Evolutionary conservation across 64 coral and sea anemone species (phyloP), one percentile per base, ranked within the genome.

Genomic region (Montipora capricornis): DNA sequence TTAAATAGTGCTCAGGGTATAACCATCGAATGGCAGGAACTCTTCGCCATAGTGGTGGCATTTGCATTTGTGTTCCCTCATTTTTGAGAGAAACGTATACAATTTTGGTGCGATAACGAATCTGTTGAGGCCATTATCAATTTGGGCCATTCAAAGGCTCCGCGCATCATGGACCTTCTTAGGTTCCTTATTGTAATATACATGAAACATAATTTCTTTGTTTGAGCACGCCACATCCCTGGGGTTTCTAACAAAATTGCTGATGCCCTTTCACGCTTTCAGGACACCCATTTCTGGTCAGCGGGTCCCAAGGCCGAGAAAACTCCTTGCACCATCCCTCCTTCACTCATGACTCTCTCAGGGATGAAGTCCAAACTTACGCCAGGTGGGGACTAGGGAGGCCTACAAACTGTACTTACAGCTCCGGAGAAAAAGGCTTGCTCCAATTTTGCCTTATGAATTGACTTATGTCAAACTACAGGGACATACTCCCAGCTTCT

Each of bases 71-170:
- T 24, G 73, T 75, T 11, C 24, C 73, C 73, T 2, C 73, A 44
- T 44, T 75, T 82, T 37, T 82, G 12, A 5, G 47, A 50, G 4
- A 82, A 82, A 37, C 15, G 4, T 5, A 53, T 37, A 19, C 79
- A 82, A 37, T 80, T 80, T 37, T 82, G 79, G 79, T 90, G 57
- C 44, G 1, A 90, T 19, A 90, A 90, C 47, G 29, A 90, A 76
- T 80, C 76, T 0, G 51, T 90, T 29, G 76, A 69, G 3, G 61
- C 47, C 76, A 80, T 90, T 24, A 68, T 68, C 10, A 90, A 90
- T 22, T 79, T 76, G 9, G 75, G 75, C 46, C 88, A 55, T 75
- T 90, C 88, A 47, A 73, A 68, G 11, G 75, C 75, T 53, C 53
- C 53, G 5, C n/a, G 75, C 3, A 24, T 90, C 5, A 90, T 90